Evolutionary conservation across 2,888 invertebrate genomes (phyloP).

Genomic region (Cerastis leucographa): DNA sequence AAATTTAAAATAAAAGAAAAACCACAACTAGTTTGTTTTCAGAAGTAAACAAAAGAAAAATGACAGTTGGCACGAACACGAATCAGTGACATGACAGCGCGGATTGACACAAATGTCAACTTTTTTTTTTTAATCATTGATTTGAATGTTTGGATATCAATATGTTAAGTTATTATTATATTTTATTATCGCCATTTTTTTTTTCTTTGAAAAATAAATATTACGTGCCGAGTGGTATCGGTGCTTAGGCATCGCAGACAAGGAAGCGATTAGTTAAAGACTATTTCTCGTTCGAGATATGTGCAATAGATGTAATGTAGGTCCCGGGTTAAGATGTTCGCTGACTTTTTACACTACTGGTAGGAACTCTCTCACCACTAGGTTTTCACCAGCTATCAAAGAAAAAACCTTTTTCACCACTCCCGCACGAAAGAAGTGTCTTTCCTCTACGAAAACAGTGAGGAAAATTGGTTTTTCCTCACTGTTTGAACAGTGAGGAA

Average conservation of each 20-base stretch:
- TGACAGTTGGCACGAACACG: background rate
- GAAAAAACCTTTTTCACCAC: background rate
- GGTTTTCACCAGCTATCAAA: background rate
- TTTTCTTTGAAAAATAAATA: background rate
- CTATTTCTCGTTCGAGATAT: background rate
- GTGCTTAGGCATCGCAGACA: background rate
- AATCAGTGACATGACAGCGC: slow-evolving; percentile 1
- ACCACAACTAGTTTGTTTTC: background rate
- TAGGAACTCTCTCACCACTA: background rate
- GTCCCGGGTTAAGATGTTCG: background rate
- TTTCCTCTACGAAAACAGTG: too few relatives aligned
- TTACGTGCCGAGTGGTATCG: background rate
- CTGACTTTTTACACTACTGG: background rate
- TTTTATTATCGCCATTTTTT: too few relatives aligned
- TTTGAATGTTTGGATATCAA: background rate
- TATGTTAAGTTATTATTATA: background rate
- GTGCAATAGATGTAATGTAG: background rate
- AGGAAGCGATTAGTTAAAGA: background rate
- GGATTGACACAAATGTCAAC: background rate
- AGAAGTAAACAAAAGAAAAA: slow-evolving; percentile 27
- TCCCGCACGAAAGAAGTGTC: too few relatives aligned
- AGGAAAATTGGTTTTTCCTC: too few relatives aligned
- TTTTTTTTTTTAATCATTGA: background rate
- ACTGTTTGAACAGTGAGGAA: too few relatives aligned
- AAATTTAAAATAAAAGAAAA: slow-evolving; percentile 13